A percentile compares a stretch with the other conserved stretches of the same genome.
These are phyloP conservation scores for Nilaparvata lugens DNA, from an alignment of 1,140 invertebrate species.

Conservation along the genomic window DNA sequence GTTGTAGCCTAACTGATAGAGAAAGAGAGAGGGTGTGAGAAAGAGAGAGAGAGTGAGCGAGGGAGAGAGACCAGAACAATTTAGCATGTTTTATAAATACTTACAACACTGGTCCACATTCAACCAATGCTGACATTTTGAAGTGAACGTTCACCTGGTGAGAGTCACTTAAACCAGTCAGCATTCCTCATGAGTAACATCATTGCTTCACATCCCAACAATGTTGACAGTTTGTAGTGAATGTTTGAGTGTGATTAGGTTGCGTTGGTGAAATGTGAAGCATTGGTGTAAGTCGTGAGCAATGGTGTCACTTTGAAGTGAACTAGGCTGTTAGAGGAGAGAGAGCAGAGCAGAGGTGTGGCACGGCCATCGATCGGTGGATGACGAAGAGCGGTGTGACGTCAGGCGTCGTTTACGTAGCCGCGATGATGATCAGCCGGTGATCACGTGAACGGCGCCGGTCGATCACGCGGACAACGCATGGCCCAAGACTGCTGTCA, in stretches of 20 bases:
- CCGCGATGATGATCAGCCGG: constrained; percentile 32
- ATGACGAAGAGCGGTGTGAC: constrained; percentile 34
- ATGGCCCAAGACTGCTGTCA: constrained; percentile 25
- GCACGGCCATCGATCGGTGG: constrained; percentile 33
- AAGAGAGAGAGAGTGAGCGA: too few species aligned
- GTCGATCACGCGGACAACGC: constrained; percentile 34
- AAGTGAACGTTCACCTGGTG: too few species aligned
- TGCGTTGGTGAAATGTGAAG: background rate
- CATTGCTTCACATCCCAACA: too few species aligned
- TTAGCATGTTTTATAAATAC: too few species aligned
- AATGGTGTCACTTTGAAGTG: background rate
- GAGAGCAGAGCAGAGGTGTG: constrained; percentile 29
- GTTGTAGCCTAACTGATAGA: too few species aligned
- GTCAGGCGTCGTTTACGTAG: constrained; percentile 28
- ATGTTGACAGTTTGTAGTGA: too few species aligned
- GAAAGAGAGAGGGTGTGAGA: too few species aligned
- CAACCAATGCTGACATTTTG: too few species aligned
- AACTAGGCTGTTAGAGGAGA: background rate
- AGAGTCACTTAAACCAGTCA: too few species aligned
- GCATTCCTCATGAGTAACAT: too few species aligned
- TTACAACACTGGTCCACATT: too few species aligned
- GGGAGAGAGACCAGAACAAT: too few species aligned
- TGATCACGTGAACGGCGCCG: constrained; percentile 42
- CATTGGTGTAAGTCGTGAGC: background rate
- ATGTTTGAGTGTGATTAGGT: background rate